A percentile compares a stretch with the other conserved stretches of the same genome.
Evolutionary conservation across 2,113 vertebrate genomes (phyloP).

Genomic region (Chauna torquata): DNA sequence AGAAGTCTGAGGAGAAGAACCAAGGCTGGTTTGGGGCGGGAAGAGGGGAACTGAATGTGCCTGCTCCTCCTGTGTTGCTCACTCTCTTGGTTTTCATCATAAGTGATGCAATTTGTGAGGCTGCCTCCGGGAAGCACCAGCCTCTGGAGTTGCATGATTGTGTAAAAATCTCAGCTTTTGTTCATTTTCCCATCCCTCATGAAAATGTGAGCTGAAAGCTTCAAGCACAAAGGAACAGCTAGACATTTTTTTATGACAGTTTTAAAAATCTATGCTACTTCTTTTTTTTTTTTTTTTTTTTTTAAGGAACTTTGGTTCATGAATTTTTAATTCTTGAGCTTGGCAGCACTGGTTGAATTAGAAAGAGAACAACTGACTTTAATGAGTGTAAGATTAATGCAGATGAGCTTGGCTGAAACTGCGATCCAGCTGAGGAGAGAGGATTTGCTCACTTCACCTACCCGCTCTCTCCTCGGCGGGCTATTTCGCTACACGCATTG

Average conservation of each 20-base stretch:
- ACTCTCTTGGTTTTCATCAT: not conserved
- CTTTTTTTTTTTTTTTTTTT: not conserved
- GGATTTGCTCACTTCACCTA: not conserved
- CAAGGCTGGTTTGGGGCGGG: not conserved
- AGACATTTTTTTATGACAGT: not conserved
- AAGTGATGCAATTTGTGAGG: not conserved
- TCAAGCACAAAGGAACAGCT: not conserved
- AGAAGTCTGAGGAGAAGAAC: not conserved
- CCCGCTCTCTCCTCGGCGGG: not conserved
- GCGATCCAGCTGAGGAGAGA: not conserved
- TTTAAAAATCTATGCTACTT: not conserved
- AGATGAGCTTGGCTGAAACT: slow-evolving; percentile 24
- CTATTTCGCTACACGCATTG: not conserved
- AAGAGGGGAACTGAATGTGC: not conserved
- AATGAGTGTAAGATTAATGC: slow-evolving; percentile 52
- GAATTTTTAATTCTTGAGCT: slow-evolving; percentile 36
- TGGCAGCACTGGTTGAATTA: not conserved
- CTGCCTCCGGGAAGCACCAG: not conserved
- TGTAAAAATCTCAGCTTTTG: not conserved
- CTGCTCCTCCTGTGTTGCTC: not conserved
- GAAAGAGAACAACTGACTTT: slow-evolving; percentile 35
- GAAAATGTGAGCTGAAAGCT: not conserved
- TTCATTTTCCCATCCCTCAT: not conserved
- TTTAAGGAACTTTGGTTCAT: not conserved
- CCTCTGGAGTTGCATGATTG: not conserved